Base-by-base conservation (phyloP, 2,888 invertebrate species). In the Patella ulyssiponensis region DNA sequence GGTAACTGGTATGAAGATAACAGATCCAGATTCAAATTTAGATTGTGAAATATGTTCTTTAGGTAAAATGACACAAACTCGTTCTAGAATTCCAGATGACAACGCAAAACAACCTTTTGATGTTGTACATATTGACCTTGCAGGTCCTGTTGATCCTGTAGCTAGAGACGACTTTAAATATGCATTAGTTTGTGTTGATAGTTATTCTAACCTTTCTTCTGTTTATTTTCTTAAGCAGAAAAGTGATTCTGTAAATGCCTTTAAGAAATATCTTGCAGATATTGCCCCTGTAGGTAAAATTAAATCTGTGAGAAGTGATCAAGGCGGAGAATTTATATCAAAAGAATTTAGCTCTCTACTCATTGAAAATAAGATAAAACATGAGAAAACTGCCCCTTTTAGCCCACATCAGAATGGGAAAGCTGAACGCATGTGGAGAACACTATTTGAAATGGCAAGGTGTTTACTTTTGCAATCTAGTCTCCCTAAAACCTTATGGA, bases 371-470 rank as follows among this genome's bases (percentile, higher is more conserved):
- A 69, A 71, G 52, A 78, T 77, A 23, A n/a, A 44, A 72, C 79
- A 79, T 74, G 78, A 78, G 51, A 72, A 33, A n/a, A 72, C 54
- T 33, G 78, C 79, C 12, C 79, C 80, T n/a, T 76, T 73, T 72
- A 79, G 76, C 20, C 79, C 78, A 17, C 80, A 80, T 69, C 80
- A 79, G 20, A 82, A 82, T 80, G 79, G 83, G 23, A 80, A 76
- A 20, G 80, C 75, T 15, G 83, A 83, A 58, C 69, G 80, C 23
- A 33, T 69, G 4, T 79, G 83, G 83, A 44, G 80, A 14, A 75
- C 79, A 23, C n/a, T 83, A 20, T 81, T 81, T 71, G 79, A 83
- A 44, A 83, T 79, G 80, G 78, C 69, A n/a, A 74, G 80, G 76
- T 81, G 79, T 69, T 64, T 83, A 70, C 51, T 81, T 17, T 33